A percentile compares a stretch with the other conserved stretches of the same genome.
These are phyloP conservation scores for Amblyjoppa proteus DNA, from an alignment of 2,888 invertebrate species.

Conservation along the genomic window DNA sequence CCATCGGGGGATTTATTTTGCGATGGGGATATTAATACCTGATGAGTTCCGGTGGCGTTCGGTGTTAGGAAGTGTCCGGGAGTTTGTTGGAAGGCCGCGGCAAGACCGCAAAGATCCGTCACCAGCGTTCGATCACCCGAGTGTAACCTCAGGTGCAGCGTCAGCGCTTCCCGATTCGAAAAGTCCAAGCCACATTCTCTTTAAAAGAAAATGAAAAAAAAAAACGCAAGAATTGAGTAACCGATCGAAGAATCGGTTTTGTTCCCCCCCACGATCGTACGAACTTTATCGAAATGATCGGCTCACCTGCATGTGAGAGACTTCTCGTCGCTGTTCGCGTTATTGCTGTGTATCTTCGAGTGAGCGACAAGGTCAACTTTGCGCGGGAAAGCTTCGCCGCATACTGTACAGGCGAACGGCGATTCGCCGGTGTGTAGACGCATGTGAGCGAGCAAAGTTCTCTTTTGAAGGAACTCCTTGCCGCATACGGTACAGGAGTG, in stretches of 20 bases:
- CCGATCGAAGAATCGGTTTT: neutral
- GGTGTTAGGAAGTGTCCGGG: constrained; percentile 88
- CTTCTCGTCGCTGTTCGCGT: constrained; percentile 84
- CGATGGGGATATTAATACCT: constrained; percentile 74
- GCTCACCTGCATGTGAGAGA: constrained; percentile 85
- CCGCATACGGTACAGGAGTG: constrained; percentile 93
- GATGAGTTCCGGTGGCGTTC: constrained; percentile 82
- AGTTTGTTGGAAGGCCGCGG: constrained; percentile 89
- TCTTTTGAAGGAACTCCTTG: constrained; percentile 94
- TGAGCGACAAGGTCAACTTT: constrained; percentile 90
- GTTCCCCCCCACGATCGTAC: neutral
- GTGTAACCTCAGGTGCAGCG: constrained; percentile 92
- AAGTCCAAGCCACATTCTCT: constrained; percentile 89
- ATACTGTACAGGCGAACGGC: constrained; percentile 90
- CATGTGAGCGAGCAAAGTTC: constrained; percentile 93
- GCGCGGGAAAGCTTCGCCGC: constrained; percentile 91
- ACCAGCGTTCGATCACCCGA: constrained; percentile 93
- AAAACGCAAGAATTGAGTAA: neutral
- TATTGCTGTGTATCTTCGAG: constrained; percentile 85
- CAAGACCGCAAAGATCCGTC: constrained; percentile 92
- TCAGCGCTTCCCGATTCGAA: constrained; percentile 91
- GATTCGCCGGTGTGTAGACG: constrained; percentile 92
- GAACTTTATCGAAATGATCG: neutral
- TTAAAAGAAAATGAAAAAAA: constrained; percentile 62
- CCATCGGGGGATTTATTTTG: neutral